Evolutionary conservation across 2,888 invertebrate species (phyloP).

Genomic region (Dicyrtoma fusca): DNA sequence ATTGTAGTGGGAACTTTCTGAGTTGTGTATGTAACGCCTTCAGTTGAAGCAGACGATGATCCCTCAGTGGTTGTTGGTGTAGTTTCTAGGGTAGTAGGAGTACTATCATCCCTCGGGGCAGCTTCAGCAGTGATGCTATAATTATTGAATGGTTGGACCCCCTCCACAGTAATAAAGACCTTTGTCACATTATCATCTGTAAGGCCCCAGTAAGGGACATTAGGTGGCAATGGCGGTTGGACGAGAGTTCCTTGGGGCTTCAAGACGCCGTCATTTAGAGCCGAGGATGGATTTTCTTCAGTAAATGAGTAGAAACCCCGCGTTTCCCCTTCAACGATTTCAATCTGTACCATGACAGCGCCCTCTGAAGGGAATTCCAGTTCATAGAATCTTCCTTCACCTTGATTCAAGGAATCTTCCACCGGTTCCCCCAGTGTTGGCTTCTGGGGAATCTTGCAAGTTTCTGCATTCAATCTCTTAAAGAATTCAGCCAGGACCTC

Average conservation of each 20-base stretch:
- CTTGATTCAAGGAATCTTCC: conserved; percentile 3
- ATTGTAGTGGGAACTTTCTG: too few relatives aligned
- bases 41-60: too few relatives aligned
- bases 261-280: conserved; percentile 20
- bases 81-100: not conserved
- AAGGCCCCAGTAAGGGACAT: too few relatives aligned
- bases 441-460: conserved; percentile 28
- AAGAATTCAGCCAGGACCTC: conserved; percentile 25
- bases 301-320: conserved; percentile 16
- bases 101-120: not conserved
- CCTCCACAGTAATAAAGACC: not conserved
- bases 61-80: too few relatives aligned
- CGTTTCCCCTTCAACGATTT: not conserved
- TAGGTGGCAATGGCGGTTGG: not conserved
- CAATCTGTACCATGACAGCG: not conserved
- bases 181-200: not conserved
- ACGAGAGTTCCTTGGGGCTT: not conserved
- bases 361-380: not conserved
- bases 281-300: conserved; percentile 18
- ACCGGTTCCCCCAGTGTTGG: not conserved
- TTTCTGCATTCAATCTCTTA: conserved; percentile 13
- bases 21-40: too few relatives aligned
- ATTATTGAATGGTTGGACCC: not conserved
- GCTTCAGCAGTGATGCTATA: not conserved
- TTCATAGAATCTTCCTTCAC: conserved; percentile 22